Base-by-base conservation (phyloP, 2,113 vertebrate species). In the Nerophis lumbriciformis region DNA sequence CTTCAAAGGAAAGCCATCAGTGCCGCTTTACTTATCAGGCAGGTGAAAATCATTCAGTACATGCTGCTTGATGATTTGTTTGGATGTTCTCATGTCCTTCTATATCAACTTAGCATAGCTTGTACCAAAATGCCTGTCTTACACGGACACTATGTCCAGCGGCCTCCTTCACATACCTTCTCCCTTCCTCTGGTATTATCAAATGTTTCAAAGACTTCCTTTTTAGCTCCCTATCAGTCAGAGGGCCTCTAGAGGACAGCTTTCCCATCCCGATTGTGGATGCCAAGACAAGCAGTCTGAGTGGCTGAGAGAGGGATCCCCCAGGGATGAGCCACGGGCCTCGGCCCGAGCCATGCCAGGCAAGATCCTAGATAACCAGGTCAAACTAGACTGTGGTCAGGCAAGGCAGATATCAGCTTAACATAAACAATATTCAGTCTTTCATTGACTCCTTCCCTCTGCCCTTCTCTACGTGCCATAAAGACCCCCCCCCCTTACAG, bases 131-230 rank as follows among this genome's bases (percentile, higher is more conserved):
- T 53, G 65, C 73, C 66, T 57, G 57, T 79, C 73, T 68, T 60
- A 66, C 72, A 55, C 53, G 69, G 76, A 79, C 71, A 44, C 68
- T 64, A 63, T 77, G 77, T 76, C 72, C 75, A 55, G 72, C 71
- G 62, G 66, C 67, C 69, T 63, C 62, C 76, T 81, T 79, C 71
- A 59, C 76, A 71, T 83, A 61, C 49, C 62, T 76, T 69, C 63
- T 76, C 73, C 75, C 61, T 82, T 82, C 71, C 76, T 71, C 71
- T 65, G 60, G 65, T 75, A 79, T 86, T 89, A 90, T 90, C 90
- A 87, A 81, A 87, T 50, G 61, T 88, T 88, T 88, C 85, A 89
- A 88, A 90, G 87, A 85, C 83, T 88, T 90, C 84, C 83, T 85
- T 82, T 90, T 87, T 83, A 88, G 88, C 79, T 78, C 68, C 45